phyloP scores from a whole-genome alignment of 2,113 vertebrate species.

The Canis aureus region DNA sequence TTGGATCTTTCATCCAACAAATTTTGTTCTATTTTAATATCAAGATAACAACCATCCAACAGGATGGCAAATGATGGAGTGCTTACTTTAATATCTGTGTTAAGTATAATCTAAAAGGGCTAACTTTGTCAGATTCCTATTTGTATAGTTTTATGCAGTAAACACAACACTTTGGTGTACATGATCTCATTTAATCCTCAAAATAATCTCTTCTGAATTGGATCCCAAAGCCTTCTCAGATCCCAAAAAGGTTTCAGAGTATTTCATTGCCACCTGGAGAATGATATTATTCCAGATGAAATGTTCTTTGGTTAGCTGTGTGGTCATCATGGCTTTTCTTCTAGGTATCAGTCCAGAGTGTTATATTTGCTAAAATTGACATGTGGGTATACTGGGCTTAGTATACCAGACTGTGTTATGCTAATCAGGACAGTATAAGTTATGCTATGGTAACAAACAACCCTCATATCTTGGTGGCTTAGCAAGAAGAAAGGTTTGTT shows the following conservation, averaged over 20 bases:
- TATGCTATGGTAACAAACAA: background rate
- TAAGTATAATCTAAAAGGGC: background rate
- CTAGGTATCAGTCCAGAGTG: background rate
- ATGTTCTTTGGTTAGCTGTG: background rate
- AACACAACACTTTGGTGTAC: background rate
- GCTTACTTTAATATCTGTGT: conserved; percentile 7
- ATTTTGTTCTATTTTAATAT: conserved; percentile 54
- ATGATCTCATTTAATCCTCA: conserved; percentile 53
- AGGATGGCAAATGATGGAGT: background rate
- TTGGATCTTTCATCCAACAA: background rate
- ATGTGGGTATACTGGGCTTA: background rate
- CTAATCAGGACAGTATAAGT: background rate
- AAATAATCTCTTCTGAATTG: conserved; percentile 24
- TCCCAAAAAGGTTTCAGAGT: background rate
- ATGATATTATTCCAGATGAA: background rate
- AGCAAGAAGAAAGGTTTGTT: background rate
- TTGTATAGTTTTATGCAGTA: background rate
- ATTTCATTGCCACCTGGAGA: background rate
- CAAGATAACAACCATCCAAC: background rate
- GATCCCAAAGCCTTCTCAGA: background rate
- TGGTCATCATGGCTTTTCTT: background rate
- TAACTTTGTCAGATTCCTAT: conserved; percentile 46
- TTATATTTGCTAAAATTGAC: background rate
- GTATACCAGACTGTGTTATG: background rate
- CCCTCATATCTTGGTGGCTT: background rate